Evolutionary conservation across 2,888 invertebrate genomes (phyloP), one percentile per base, ranked within the genome.

Genomic region (Epinotia demarniana): DNA sequence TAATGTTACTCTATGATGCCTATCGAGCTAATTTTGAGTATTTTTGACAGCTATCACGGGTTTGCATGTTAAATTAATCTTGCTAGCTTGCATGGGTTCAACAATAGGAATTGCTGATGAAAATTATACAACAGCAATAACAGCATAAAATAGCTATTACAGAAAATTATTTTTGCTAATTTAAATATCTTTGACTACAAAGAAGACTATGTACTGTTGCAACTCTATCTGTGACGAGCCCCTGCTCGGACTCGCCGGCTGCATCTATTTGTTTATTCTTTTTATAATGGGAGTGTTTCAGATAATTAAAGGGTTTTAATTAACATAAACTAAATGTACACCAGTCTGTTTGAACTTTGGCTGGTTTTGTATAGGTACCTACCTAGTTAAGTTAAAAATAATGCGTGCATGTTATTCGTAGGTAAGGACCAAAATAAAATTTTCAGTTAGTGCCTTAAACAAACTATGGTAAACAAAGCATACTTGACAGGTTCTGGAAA

Each of bases 201-300:
- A 9, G 33, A 61, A n/a, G 33, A 33, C n/a, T 33, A 61, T 33
- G 9, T 46, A 58, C 69, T 69, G 69, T 46, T 11, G n/a, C 23
- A 60, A 46, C 46, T 60, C 23, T 58, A 43, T 8, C 12, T 46
- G 58, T 27, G 57, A 61, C 85, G 85, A 82, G 81, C 81, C 78
- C 71, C 77, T 75, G 75, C 77, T 81, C 81, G 83, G 79, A 77
- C 80, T 83, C 39, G 19, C 33, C 13, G 23, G 19, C 43, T 43
- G 83, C 81, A 83, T 83, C 81, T 81, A 80, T 80, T 80, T 80
- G 80, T 85, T 87, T 74, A 70, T 58, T 43, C 5, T 57, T 86
- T 90, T 88, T 89, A 88, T 43, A 89, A 88, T 86, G 79, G 81
- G 80, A 82, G 81, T 81, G 79, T 46, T 69, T 18, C 19, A 46